phyloP scores from a whole-genome alignment of 37 sponge, comb jelly and placozoan genomes.

The Ephydatia muelleri region DNA sequence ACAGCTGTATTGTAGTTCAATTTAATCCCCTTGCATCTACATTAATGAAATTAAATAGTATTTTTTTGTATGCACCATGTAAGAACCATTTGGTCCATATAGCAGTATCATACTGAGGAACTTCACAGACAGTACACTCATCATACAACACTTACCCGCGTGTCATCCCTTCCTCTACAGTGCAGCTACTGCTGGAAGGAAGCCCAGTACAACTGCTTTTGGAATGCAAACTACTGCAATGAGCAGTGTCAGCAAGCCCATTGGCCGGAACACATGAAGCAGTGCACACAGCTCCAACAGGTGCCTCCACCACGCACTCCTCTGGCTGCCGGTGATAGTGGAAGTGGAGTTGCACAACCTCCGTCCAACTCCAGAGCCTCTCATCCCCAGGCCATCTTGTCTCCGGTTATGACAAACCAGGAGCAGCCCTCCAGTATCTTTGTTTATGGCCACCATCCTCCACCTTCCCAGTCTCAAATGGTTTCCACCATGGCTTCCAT shows the following conservation, averaged over 20 bases:
- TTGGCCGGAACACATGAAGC: slow-evolving; percentile 90
- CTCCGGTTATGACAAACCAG: neutral
- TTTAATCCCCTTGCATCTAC: too few species aligned
- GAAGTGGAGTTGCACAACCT: too few species aligned
- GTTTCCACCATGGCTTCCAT: neutral
- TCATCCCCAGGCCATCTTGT: neutral
- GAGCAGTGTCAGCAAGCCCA: slow-evolving; percentile 85
- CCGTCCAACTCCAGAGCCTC: neutral
- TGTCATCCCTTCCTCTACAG: slow-evolving; percentile 33
- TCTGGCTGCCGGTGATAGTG: neutral
- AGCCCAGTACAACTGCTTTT: slow-evolving; percentile 93
- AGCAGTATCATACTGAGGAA: too few species aligned
- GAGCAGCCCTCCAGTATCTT: neutral
- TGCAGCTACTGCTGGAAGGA: slow-evolving; percentile 88
- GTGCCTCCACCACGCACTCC: slow-evolving; percentile 12
- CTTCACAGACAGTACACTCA: neutral
- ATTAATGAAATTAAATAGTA: too few species aligned
- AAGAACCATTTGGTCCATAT: too few species aligned
- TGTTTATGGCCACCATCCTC: neutral
- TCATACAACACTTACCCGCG: neutral
- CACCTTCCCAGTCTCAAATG: neutral
- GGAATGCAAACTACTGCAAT: slow-evolving; percentile 95
- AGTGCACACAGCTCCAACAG: slow-evolving; percentile 60
- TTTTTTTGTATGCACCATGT: too few species aligned
- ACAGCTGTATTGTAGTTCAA: neutral